Percentiles rank a stretch among this genome's conserved stretches.
Evolutionary conservation across 2,113 vertebrate genomes (phyloP).

Genomic region (Pachycephala philippinensis): DNA sequence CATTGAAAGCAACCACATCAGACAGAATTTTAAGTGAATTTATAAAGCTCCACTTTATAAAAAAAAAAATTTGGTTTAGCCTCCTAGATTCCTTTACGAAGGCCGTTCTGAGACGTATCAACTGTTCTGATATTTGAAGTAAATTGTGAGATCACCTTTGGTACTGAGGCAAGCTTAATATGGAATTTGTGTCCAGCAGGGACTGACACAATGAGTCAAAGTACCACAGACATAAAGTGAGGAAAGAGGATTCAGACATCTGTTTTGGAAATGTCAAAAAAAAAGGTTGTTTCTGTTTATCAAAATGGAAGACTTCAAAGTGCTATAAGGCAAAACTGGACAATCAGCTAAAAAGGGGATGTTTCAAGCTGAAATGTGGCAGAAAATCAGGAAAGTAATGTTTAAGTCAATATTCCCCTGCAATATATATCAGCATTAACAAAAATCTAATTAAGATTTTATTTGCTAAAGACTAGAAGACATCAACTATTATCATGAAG

Average conservation of each 20-base stretch:
- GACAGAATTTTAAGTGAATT: neutral
- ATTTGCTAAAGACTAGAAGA: neutral
- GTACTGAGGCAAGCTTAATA: neutral
- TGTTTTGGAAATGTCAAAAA: neutral
- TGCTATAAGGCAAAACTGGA: neutral
- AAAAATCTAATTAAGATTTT: slow-evolving; percentile 13
- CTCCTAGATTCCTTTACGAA: neutral
- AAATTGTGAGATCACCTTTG: neutral
- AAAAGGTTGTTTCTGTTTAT: neutral
- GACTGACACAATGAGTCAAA: neutral
- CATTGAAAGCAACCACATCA: neutral
- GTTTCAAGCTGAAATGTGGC: neutral
- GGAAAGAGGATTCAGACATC: neutral
- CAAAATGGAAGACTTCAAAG: neutral
- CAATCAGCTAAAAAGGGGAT: neutral
- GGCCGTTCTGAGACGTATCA: neutral
- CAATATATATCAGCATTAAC: neutral
- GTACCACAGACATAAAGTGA: neutral
- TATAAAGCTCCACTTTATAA: neutral
- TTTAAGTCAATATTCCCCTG: neutral
- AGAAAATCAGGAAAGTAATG: neutral
- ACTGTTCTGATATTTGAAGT: neutral
- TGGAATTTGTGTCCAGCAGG: neutral
- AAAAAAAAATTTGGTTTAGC: neutral
- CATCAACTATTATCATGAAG: neutral